These are phyloP conservation scores for Siphonodentalium dalli DNA, from an alignment of 2,888 invertebrate genomes.

Conservation along the genomic window DNA sequence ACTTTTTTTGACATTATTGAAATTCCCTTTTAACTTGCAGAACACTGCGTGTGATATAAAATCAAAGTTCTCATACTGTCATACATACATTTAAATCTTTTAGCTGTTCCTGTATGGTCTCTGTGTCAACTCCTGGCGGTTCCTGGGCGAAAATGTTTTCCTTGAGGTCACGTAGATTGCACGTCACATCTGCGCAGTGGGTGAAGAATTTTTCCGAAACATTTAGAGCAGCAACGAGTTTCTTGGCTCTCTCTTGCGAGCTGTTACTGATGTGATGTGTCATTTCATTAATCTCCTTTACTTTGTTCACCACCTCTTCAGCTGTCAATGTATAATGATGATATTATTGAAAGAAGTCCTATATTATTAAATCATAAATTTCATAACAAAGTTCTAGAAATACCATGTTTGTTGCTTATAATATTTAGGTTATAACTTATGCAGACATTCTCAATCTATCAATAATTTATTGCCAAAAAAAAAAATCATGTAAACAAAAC, in stretches of 20 bases:
- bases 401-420: no score
- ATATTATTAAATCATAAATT: no score
- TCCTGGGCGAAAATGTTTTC: constrained; percentile 62
- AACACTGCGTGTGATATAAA: no score
- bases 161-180: constrained; percentile 58
- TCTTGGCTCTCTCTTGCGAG: constrained; percentile 42
- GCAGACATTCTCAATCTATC: no score
- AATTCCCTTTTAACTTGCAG: no score
- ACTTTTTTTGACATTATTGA: no score
- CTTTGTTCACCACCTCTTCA: constrained; percentile 56
- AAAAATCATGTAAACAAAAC: neutral
- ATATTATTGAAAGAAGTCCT: no score
- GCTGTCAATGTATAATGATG: no score
- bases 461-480: no score
- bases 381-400: no score
- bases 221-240: constrained; percentile 47
- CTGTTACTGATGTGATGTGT: constrained; percentile 41
- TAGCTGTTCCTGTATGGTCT: constrained; percentile 60
- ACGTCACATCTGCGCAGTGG: constrained; percentile 53
- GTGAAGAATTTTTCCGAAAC: constrained; percentile 57
- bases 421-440: no score
- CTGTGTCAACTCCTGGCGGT: constrained; percentile 58
- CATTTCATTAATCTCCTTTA: constrained; percentile 50
- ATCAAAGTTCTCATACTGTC: no score
- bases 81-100: constrained; percentile 56